Evolutionary conservation across 92 coral and sea anemone species (phyloP), one percentile per base, ranked within the genome.

Genomic region (Epizoanthus stellaris): DNA sequence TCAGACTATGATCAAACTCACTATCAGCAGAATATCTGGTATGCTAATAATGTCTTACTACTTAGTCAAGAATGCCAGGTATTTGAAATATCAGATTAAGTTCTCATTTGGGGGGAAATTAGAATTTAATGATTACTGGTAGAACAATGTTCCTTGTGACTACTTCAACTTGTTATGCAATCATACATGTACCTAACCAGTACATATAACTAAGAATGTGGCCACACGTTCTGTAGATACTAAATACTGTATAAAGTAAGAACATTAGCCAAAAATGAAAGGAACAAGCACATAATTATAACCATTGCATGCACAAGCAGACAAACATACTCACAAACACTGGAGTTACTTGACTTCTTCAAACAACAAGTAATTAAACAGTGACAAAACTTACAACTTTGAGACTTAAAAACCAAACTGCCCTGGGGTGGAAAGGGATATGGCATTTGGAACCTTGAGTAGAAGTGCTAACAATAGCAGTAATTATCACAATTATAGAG

Each of bases 71-170:
- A 19, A 72, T 72, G 58, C 25, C 60, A 72, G 38, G 53, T 45
- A 72, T 72, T 47, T 72, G 13, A 72, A 72, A 47, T 72, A 72
- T 72, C 77, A 72, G 77, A 49, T 72, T 72, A 72, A 72, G 58
- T 72, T 72, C 60, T 43, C 77, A 47, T 23, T 6, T 21, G 1
- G 77, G 59, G 77, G 77, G 52, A 70, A 30, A 45, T 72, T 43
- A 45, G 39, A 43, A 72, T 47, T 43, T 20, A 72, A 72, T 49
- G 59, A 47, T 23, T 23, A n/a, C n/a, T n/a, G n/a, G n/a, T n/a
- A n/a, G n/a, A n/a, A 25, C 59, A 25, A 3, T n/a, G 5, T 72
- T 72, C 16, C 54, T 34, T 43, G 47, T 20, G 76, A 43, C 20
- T 45, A n/a, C 77, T 15, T 72, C 77, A 16, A 19, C 17, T 72